phyloP scores from a whole-genome alignment of 2,888 invertebrate species.

The Syrista parreyssii region DNA sequence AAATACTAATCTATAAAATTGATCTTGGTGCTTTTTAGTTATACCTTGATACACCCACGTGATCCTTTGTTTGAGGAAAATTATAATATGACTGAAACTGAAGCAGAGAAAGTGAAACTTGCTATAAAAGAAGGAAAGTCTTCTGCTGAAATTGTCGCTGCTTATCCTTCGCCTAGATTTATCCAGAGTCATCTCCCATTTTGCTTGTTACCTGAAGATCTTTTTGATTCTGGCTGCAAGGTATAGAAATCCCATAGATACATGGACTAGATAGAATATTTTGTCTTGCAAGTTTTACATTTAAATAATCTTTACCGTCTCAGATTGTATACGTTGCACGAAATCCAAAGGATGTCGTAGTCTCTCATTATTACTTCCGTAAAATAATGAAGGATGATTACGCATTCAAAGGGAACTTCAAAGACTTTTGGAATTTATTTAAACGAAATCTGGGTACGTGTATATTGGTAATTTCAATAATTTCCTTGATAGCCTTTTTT shows the following conservation, averaged over 20 bases:
- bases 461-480: too few relatives aligned
- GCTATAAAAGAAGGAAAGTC: constrained; percentile 73
- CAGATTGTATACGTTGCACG: constrained; percentile 55
- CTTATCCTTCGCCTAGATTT: constrained; percentile 69
- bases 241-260: constrained; percentile 31
- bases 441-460: constrained; percentile 47
- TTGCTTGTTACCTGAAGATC: constrained; percentile 72
- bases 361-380: constrained; percentile 51
- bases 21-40: constrained; percentile 66
- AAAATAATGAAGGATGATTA: constrained; percentile 43
- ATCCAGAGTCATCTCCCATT: constrained; percentile 84
- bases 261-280: too few relatives aligned
- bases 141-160: constrained; percentile 70
- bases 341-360: constrained; percentile 57
- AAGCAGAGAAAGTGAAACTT: constrained; percentile 68
- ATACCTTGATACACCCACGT: constrained; percentile 77
- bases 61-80: constrained; percentile 74
- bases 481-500: not conserved
- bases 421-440: constrained; percentile 48
- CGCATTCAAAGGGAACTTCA: constrained; percentile 43
- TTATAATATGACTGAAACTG: constrained; percentile 70
- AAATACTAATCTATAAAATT: too few relatives aligned
- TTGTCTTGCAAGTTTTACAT: too few relatives aligned
- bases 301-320: not conserved
- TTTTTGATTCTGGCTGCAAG: constrained; percentile 53